Evolutionary conservation across 2,113 vertebrate genomes (phyloP).

Genomic region (Kryptolebias marmoratus): DNA sequence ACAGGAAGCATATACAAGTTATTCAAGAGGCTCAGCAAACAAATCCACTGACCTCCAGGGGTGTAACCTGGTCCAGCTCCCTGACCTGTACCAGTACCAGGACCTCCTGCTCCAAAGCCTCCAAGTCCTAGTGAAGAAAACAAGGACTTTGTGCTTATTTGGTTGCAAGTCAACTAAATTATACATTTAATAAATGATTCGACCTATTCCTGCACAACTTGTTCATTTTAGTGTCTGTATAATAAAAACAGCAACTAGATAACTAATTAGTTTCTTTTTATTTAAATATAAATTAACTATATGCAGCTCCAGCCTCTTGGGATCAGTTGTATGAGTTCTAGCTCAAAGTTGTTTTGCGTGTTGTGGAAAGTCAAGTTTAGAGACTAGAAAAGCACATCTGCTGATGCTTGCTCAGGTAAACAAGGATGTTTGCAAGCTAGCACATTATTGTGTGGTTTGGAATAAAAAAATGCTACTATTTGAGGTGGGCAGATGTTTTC

Average conservation of each 20-base stretch:
- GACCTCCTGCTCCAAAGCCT: conserved; percentile 53
- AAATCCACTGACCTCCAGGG: conserved; percentile 61
- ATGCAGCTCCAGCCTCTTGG: not conserved
- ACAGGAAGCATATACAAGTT: not conserved
- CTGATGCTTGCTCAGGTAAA: conserved; percentile 25
- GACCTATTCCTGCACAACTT: too few species aligned
- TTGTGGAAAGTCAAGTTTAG: not conserved
- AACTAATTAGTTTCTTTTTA: not conserved
- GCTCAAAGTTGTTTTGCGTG: not conserved
- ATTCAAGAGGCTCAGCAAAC: not conserved
- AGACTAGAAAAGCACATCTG: conserved; percentile 6
- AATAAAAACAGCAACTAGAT: not conserved
- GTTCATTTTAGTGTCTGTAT: conserved; percentile 29
- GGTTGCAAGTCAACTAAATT: conserved; percentile 9
- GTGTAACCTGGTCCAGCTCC: conserved; percentile 43
- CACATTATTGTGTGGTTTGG: conserved; percentile 10
- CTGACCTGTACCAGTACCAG: conserved; percentile 48
- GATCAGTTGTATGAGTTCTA: conserved; percentile 9
- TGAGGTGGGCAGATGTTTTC: conserved; percentile 9
- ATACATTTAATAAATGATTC: conserved; percentile 41
- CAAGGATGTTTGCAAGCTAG: not conserved
- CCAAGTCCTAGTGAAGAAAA: conserved; percentile 41
- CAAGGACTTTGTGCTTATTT: conserved; percentile 15
- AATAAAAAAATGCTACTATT: not conserved
- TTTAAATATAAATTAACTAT: not conserved